phyloP scores from a whole-genome alignment of 2,113 vertebrate genomes.

The Capreolus pygargus region DNA sequence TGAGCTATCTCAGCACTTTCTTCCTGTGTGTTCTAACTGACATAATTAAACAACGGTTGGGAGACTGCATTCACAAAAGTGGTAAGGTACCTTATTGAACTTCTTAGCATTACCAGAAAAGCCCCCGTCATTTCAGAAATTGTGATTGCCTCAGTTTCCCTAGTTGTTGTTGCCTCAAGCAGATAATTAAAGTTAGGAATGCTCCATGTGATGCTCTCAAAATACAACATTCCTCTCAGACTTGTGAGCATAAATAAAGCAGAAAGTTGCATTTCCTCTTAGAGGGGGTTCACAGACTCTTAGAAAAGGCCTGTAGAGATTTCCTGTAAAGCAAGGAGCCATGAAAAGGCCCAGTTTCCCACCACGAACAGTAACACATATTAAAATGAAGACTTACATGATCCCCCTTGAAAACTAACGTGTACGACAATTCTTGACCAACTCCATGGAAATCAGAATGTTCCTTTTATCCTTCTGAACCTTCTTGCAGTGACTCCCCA shows the following conservation, averaged over 20 bases:
- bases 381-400: conserved; percentile 1
- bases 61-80: conserved; percentile 61
- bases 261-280: conserved; percentile 44
- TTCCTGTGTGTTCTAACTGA: conserved; percentile 29
- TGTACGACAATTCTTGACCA: not conserved
- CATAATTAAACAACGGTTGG: conserved; percentile 55
- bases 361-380: conserved; percentile 9
- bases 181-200: conserved; percentile 54
- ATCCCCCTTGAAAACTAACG: not conserved
- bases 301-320: conserved; percentile 25
- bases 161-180: conserved; percentile 49
- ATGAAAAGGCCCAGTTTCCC: not conserved
- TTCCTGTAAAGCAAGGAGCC: not conserved
- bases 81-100: conserved; percentile 54
- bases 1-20: conserved; percentile 36
- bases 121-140: conserved; percentile 31
- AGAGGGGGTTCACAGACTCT: not conserved
- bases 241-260: not conserved
- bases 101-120: conserved; percentile 28
- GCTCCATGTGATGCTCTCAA: not conserved
- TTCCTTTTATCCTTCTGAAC: conserved; percentile 16
- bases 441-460: not conserved
- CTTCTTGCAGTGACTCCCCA: not conserved
- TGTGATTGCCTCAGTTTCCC: conserved; percentile 60
- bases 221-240: conserved; percentile 55